Evolutionary conservation across 2,888 invertebrate species (phyloP).

Genomic region (Hanleya hanleyi): DNA sequence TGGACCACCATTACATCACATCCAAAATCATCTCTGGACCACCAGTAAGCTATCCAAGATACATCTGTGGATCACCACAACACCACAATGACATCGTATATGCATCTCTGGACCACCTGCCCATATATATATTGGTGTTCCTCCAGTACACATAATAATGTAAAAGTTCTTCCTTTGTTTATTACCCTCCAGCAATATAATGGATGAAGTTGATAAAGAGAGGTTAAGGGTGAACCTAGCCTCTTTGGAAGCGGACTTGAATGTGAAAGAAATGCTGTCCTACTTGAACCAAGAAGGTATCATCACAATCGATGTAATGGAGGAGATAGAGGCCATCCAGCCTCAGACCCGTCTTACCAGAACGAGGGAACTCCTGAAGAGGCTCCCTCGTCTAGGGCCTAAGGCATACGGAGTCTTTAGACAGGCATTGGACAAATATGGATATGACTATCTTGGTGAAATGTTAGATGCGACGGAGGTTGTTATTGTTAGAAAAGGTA

Average conservation of each 20-base stretch:
- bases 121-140: no score
- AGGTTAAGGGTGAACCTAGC: background rate
- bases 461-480: background rate
- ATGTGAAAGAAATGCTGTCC: background rate
- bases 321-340: background rate
- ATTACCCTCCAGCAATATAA: no score
- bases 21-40: no score
- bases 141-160: no score
- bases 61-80: no score
- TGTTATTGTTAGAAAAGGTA: background rate
- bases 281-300: background rate
- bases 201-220: constrained; percentile 3
- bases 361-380: background rate
- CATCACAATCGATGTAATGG: background rate
- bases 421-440: background rate
- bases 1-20: no score
- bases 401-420: background rate
- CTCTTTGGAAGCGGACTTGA: background rate
- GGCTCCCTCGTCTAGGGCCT: background rate
- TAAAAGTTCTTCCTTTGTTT: no score
- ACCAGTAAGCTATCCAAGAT: no score
- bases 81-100: no score
- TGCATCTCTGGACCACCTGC: no score
- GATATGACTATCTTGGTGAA: background rate
- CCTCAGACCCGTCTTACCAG: background rate